A percentile compares a stretch with the other conserved stretches of the same genome.
These are phyloP conservation scores for Gymnarchus niloticus DNA, from an alignment of 2,113 vertebrate species.

Conservation along the genomic window DNA sequence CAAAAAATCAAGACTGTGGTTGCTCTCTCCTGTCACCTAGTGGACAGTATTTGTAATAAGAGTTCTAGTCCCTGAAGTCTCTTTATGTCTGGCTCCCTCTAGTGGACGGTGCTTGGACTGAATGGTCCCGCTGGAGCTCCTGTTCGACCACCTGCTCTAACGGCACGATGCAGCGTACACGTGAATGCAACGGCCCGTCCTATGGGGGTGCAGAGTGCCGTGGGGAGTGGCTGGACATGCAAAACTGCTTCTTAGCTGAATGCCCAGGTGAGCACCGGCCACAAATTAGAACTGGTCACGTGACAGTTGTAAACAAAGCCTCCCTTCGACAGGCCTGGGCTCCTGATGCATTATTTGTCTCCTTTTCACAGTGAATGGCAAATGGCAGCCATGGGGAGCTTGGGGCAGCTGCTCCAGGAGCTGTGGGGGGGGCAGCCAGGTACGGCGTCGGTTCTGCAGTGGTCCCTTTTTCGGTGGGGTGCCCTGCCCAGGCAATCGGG, in stretches of 20 bases:
- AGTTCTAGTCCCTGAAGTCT: not conserved
- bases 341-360: slow-evolving; percentile 22
- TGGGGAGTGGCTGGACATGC: slow-evolving; percentile 81
- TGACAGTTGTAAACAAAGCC: not conserved
- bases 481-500: slow-evolving; percentile 75
- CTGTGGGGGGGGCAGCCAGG: slow-evolving; percentile 82
- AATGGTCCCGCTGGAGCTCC: slow-evolving; percentile 87
- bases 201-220: slow-evolving; percentile 92
- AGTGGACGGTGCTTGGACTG: slow-evolving; percentile 97
- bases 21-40: not conserved
- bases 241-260: slow-evolving; percentile 83
- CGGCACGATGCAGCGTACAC: slow-evolving; percentile 83
- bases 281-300: not conserved
- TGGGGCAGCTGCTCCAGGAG: slow-evolving; percentile 87
- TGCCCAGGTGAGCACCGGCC: slow-evolving; percentile 74
- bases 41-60: not conserved
- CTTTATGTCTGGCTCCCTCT: slow-evolving; percentile 56
- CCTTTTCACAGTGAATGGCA: slow-evolving; percentile 76
- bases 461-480: slow-evolving; percentile 86
- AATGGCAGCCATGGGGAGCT: slow-evolving; percentile 81
- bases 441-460: slow-evolving; percentile 76
- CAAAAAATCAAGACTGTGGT: not conserved
- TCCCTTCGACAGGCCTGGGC: not conserved
- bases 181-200: slow-evolving; percentile 93
- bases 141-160: slow-evolving; percentile 92